phyloP scores from a whole-genome alignment of 2,113 vertebrate genomes.

The Caloenas nicobarica region DNA sequence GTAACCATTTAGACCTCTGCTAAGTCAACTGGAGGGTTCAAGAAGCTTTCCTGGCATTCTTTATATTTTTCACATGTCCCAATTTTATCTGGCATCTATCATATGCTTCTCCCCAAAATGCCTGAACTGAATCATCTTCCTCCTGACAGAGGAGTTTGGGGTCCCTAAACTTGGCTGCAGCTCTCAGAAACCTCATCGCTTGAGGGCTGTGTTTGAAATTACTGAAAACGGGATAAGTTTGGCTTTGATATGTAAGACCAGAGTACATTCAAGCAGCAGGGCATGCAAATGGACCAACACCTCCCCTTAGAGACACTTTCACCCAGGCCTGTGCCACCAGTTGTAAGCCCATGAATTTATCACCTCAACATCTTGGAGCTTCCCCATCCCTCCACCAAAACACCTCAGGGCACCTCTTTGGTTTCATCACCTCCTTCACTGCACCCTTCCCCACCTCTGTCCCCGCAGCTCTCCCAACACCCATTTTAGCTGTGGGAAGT shows the following conservation, averaged over 20 bases:
- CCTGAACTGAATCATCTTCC: not conserved
- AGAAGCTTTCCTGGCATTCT: constrained; percentile 38
- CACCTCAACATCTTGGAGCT: not conserved
- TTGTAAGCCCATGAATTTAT: not conserved
- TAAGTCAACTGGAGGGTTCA: not conserved
- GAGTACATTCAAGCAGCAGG: not conserved
- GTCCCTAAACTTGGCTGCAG: not conserved
- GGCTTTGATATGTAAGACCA: not conserved
- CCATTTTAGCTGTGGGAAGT: not conserved
- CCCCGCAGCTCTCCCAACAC: not conserved
- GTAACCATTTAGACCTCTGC: not conserved
- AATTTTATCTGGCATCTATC: constrained; percentile 10
- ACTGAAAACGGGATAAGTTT: not conserved
- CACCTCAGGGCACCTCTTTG: accelerated
- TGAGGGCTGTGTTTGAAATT: not conserved
- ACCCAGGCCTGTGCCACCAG: not conserved
- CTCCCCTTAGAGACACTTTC: not conserved
- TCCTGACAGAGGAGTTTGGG: not conserved
- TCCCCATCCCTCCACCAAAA: not conserved
- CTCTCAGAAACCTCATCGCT: not conserved
- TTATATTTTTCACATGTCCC: not conserved
- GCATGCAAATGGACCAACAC: not conserved
- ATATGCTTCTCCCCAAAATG: not conserved
- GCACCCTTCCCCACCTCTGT: not conserved
- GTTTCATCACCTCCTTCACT: not conserved